Evolutionary conservation across 2,113 vertebrate genomes (phyloP).

Genomic region (Thinocorus orbignyianus): DNA sequence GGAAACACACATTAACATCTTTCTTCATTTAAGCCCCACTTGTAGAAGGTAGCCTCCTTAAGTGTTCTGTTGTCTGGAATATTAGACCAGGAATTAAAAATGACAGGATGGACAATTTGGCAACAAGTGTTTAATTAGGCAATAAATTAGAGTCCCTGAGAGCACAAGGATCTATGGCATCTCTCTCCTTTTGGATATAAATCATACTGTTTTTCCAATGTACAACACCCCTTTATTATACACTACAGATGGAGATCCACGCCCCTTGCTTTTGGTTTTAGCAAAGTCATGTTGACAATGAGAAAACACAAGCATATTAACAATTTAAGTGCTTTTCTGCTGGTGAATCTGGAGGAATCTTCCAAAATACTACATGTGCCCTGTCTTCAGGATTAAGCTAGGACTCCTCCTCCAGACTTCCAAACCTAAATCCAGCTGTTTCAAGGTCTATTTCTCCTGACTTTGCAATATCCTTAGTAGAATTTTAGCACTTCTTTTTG

Average conservation of each 20-base stretch:
- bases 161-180: constrained; percentile 23
- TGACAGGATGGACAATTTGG: constrained; percentile 59
- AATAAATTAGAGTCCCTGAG: constrained; percentile 57
- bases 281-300: background rate
- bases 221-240: background rate
- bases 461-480: background rate
- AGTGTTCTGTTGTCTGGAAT: constrained; percentile 42
- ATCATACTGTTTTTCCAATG: constrained; percentile 11
- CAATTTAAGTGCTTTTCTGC: background rate
- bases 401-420: background rate
- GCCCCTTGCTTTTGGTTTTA: background rate
- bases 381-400: background rate
- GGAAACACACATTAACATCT: constrained; percentile 3
- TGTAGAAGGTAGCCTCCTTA: background rate
- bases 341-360: background rate
- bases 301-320: background rate
- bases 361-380: background rate
- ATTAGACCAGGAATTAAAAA: constrained; percentile 65
- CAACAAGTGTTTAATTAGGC: constrained; percentile 57
- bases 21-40: constrained; percentile 34
- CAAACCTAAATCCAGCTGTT: background rate
- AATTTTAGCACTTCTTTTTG: background rate
- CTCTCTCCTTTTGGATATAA: constrained; percentile 34
- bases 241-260: background rate
- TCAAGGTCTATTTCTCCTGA: background rate